These are phyloP conservation scores for Scaeva pyrastri DNA, from an alignment of 2,888 invertebrate genomes.

Conservation along the genomic window DNA sequence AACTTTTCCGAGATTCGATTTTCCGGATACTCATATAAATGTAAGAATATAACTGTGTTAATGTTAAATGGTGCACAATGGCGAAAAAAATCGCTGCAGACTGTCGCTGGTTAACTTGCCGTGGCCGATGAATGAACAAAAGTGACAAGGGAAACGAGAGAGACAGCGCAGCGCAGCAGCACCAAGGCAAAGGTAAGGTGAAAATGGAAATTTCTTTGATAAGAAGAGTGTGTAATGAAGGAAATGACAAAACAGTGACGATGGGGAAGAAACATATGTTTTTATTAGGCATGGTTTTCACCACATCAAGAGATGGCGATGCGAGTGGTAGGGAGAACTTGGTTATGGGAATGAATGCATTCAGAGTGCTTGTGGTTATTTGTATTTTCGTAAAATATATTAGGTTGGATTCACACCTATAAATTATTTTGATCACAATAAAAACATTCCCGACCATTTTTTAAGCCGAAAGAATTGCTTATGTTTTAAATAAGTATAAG, in stretches of 20 bases:
- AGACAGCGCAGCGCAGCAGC: slow-evolving; percentile 11
- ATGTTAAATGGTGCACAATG: slow-evolving; percentile 37
- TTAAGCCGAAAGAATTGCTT: too few species aligned
- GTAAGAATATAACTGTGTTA: slow-evolving; percentile 6
- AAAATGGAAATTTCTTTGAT: slow-evolving; percentile 30
- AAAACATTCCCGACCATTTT: too few species aligned
- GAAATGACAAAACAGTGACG: slow-evolving; percentile 23
- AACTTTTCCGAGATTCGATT: slow-evolving; percentile 26
- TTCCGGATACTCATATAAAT: not conserved
- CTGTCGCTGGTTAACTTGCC: slow-evolving; percentile 40
- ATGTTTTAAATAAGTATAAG: too few species aligned
- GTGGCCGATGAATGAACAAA: slow-evolving; percentile 62
- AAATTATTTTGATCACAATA: too few species aligned
- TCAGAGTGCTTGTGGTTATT: not conserved
- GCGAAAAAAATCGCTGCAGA: slow-evolving; percentile 33
- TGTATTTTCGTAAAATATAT: not conserved
- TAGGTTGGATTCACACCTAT: too few species aligned
- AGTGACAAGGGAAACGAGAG: slow-evolving; percentile 37
- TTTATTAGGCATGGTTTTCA: not conserved
- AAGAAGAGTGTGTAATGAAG: slow-evolving; percentile 22
- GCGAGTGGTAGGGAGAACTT: not conserved
- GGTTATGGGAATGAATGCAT: not conserved
- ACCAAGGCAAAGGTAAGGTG: not conserved
- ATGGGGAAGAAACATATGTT: slow-evolving; percentile 54
- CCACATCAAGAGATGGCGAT: slow-evolving; percentile 11